Conservation (phyloP, 2,888 invertebrate genomes). For the Caradrina clavipalpis region DNA sequence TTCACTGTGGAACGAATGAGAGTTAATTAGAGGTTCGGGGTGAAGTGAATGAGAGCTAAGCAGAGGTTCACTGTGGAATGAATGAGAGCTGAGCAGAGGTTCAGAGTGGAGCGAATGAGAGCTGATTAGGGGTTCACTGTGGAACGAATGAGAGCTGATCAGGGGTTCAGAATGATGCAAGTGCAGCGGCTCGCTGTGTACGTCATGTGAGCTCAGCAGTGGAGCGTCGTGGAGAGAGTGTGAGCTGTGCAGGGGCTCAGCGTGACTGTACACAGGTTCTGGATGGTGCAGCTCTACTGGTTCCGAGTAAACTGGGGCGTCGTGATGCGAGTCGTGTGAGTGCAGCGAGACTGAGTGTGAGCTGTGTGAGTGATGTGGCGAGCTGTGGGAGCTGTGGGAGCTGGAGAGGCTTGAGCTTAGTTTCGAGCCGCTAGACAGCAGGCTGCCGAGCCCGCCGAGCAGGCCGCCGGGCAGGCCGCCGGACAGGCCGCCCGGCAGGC, state of each 20-base stretch:
- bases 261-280: constrained; percentile 11
- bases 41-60: constrained; percentile 30
- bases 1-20: constrained; percentile 22
- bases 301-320: constrained; percentile 25
- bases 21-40: constrained; percentile 29
- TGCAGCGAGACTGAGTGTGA: constrained; percentile 17
- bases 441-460: constrained; percentile 56
- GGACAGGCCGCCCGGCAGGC: constrained; percentile 67
- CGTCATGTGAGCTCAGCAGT: constrained; percentile 3
- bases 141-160: constrained; percentile 31
- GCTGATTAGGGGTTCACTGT: constrained; percentile 12
- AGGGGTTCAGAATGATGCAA: constrained; percentile 30
- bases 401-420: constrained; percentile 12
- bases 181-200: constrained; percentile 34
- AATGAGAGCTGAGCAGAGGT: constrained; percentile 8
- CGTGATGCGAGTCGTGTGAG: constrained; percentile 26
- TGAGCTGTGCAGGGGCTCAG: constrained; percentile 18
- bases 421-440: constrained; percentile 12
- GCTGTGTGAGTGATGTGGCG: constrained; percentile 7
- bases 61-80: constrained; percentile 23
- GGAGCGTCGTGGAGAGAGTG: constrained; percentile 7
- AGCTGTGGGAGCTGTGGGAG: constrained; percentile 22
- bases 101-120: constrained; percentile 9
- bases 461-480: constrained; percentile 65
- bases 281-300: constrained; percentile 22